Evolutionary conservation across 1,140 invertebrate genomes (phyloP), one percentile per base, ranked within the genome.

Genomic region (Macrosteles quadrilineatus): DNA sequence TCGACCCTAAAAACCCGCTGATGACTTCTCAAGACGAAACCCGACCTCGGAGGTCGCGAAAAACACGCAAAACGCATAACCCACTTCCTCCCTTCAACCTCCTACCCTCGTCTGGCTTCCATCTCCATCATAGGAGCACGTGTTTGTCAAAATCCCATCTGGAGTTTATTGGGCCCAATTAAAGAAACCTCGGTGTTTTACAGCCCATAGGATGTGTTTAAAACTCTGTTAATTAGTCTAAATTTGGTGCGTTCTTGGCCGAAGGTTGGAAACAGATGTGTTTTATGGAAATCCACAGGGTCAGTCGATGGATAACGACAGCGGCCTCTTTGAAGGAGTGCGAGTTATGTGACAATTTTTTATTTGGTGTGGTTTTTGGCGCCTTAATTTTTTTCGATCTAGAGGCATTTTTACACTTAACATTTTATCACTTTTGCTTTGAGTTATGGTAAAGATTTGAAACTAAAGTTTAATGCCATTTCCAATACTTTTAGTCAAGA

Each of bases 161-260:
- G 21, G 47, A 4, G 17, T 25, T 14, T 29, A 25, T 21, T 59
- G 21, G 55, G 21, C 21, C 55, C 55, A 59, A 59, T 59, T 59
- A 59, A 59, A 14, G 12, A 9, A 25, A 59, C 21, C 55, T 25
- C 55, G 21, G 12, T 59, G 55, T 59, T 59, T 59, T 59, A 59
- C 55, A 59, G 27, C 23, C 55, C 55, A 9, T 9, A n/a, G 27
- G 9, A 6, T 6, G 21, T 25, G 21, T 59, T 59, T 59, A 21
- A 59, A 59, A 59, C 25, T 59, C 55, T 59, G 55, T 59, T 59
- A 59, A 59, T 59, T 59, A 29, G 55, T 21, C 21, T 59, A 30
- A 27, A 27, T 59, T 23, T 25, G 12, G 21, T n/a, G 14, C 47
- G 32, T 4, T 36, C 32, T 36, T 36, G 32, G 32, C 4, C 32